Evolutionary conservation across 2,888 invertebrate genomes (phyloP), one percentile per base, ranked within the genome.

Genomic region (Acanthopleura granulata): DNA sequence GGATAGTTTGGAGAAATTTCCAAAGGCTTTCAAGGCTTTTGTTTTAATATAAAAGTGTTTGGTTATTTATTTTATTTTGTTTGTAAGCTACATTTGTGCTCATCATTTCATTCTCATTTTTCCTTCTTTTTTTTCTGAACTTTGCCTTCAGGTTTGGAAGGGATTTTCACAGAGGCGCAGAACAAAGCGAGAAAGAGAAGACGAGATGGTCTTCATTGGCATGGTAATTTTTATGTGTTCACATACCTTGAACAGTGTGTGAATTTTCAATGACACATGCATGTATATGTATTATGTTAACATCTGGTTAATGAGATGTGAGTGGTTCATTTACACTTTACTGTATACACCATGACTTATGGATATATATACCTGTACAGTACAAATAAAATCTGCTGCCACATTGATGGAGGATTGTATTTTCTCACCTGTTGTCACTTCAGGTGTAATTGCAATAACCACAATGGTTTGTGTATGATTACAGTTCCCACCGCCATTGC

Each of bases 131-230:
- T 40, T 40, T 40, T 40, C n/a, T n/a, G n/a, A n/a, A 9, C 40
- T 9, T 51, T 29, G 61, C 49, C 74, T 75, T n/a, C 77, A 89
- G 89, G 81, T 88, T n/a, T 90, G 90, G 89, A 90, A 90, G 83
- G 89, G 90, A 15, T 90, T 89, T 83, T 84, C 87, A 51, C 89
- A 89, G 76, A 81, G 90, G 50, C 82, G 88, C 50, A 84, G 80
- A 76, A 90, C 90, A 14, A 87, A 80, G 76, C 83, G 83, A 72
- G 88, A 89, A 66, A 83, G 96, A 84, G 91, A 94, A 75, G 94
- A 95, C 75, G 97, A 97, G 91, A 96, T 97, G 94, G 92, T 96
- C 15, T 92, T 97, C 16, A 96, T 97, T 82, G 97, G 97, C 61
- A 95, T 91, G 91, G 91, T 96, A 40, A 40, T 40, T 40, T 40